phyloP scores from a whole-genome alignment of 1,140 invertebrate species.

The Drosophila fuyamai region DNA sequence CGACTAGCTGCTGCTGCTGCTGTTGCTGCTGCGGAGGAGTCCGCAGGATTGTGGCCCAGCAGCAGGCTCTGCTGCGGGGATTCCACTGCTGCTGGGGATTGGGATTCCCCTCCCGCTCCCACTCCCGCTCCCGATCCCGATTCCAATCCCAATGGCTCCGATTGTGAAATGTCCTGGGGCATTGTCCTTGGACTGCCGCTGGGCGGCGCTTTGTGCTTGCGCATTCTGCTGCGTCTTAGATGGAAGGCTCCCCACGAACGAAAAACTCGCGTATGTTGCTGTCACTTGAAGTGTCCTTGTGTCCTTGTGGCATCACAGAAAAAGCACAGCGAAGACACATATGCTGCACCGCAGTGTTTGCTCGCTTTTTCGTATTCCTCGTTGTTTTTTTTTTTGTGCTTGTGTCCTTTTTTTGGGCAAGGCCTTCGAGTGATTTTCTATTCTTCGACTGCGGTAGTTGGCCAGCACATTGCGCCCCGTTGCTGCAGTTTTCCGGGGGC shows the following conservation, averaged over 20 bases:
- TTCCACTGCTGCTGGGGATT: slow-evolving; percentile 18
- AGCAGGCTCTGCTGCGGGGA: slow-evolving; percentile 53
- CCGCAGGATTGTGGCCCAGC: slow-evolving; percentile 45
- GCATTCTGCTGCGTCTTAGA: slow-evolving; percentile 62
- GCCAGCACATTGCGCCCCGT: slow-evolving; percentile 61
- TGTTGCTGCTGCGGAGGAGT: slow-evolving; percentile 30
- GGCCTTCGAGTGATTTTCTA: slow-evolving; percentile 45
- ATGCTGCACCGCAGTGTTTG: slow-evolving; percentile 54
- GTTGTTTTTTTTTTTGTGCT: background rate
- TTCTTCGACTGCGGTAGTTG: slow-evolving; percentile 55
- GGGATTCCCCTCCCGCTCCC: slow-evolving; percentile 1
- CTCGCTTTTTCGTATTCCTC: slow-evolving; percentile 10
- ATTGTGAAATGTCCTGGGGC: slow-evolving; percentile 39
- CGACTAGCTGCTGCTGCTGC: slow-evolving; percentile 59
- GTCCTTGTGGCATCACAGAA: slow-evolving; percentile 77
- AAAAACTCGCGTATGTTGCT: slow-evolving; percentile 64
- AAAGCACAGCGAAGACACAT: slow-evolving; percentile 50
- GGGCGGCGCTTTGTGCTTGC: slow-evolving; percentile 75
- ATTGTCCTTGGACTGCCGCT: slow-evolving; percentile 72
- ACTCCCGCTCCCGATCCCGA: background rate
- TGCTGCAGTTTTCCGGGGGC: slow-evolving; percentile 24
- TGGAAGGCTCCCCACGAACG: slow-evolving; percentile 40
- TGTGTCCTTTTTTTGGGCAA: slow-evolving; percentile 29
- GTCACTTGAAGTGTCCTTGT: slow-evolving; percentile 70
- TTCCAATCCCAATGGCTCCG: slow-evolving; percentile 15